Conservation (phyloP, 2,797 vertebrate genomes). For the Distichodus sexfasciatus region DNA sequence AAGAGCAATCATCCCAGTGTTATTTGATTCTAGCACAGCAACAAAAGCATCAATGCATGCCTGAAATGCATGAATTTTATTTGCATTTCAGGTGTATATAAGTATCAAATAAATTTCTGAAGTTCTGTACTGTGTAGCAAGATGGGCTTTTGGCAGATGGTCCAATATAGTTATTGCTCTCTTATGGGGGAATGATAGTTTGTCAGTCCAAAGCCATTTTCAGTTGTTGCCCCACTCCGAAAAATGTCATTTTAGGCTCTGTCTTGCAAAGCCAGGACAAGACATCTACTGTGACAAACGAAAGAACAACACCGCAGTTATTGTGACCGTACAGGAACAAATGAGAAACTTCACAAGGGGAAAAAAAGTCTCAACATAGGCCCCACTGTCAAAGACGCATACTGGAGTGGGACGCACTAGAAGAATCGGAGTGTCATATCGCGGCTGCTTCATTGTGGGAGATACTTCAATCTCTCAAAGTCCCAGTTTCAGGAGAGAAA, state of each 20-base stretch:
- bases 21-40: no score
- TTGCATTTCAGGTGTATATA: no score
- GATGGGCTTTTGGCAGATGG: neutral
- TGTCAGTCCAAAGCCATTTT: constrained; percentile 1
- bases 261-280: constrained; percentile 13
- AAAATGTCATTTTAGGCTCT: constrained; percentile 10
- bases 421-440: neutral
- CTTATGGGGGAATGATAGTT: neutral
- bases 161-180: neutral
- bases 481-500: neutral
- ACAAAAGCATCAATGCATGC: no score
- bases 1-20: no score
- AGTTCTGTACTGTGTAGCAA: neutral
- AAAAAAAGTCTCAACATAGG: constrained; percentile 12
- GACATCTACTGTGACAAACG: constrained; percentile 31
- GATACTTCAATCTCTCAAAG: neutral
- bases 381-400: neutral
- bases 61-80: no score
- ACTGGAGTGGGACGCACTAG: neutral
- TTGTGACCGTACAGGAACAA: constrained; percentile 3
- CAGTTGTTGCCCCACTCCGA: constrained; percentile 3
- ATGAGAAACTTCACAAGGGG: constrained; percentile 10
- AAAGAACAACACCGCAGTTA: no score
- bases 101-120: no score
- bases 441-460: neutral